Evolutionary conservation across 2,888 invertebrate species (phyloP).

Genomic region (Monoplex corrugatus): DNA sequence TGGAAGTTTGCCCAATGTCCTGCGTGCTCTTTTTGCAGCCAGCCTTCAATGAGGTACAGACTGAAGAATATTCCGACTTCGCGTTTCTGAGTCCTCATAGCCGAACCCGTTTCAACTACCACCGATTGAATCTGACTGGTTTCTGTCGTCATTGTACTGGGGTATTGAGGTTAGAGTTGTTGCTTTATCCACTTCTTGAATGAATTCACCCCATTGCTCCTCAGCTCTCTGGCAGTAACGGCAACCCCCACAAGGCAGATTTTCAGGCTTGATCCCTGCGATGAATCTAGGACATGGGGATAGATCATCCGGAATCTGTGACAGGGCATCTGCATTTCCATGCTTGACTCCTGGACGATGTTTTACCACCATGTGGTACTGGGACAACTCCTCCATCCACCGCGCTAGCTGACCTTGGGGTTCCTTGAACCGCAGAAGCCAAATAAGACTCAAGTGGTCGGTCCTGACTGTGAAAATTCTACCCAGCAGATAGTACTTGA

Average conservation of each 20-base stretch:
- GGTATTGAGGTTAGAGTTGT: no score
- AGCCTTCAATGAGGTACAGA: no score
- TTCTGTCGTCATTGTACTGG: no score
- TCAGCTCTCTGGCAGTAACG: conserved; percentile 13
- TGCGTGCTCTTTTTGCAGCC: no score
- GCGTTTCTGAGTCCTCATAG: no score
- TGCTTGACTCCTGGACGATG: conserved; percentile 53
- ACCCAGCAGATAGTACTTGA: conserved; percentile 58
- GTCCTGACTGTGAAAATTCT: conserved; percentile 54
- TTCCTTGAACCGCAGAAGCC: conserved; percentile 57
- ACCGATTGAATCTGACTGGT: no score
- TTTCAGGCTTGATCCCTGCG: not conserved
- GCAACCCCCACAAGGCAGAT: conserved; percentile 45
- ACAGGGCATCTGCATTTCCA: conserved; percentile 54
- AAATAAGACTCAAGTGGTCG: conserved; percentile 58
- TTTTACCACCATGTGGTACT: conserved; percentile 56
- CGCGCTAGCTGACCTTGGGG: conserved; percentile 59
- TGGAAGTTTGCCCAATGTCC: no score
- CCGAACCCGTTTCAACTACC: no score
- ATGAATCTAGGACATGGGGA: conserved; percentile 10
- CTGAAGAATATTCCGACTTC: no score
- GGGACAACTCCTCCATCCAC: conserved; percentile 61
- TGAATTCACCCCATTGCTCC: conserved; percentile 29
- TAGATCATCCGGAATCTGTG: conserved; percentile 1
- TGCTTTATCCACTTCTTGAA: no score